phyloP scores from a whole-genome alignment of 2,888 invertebrate genomes.

The Reticulitermes lucifugus region DNA sequence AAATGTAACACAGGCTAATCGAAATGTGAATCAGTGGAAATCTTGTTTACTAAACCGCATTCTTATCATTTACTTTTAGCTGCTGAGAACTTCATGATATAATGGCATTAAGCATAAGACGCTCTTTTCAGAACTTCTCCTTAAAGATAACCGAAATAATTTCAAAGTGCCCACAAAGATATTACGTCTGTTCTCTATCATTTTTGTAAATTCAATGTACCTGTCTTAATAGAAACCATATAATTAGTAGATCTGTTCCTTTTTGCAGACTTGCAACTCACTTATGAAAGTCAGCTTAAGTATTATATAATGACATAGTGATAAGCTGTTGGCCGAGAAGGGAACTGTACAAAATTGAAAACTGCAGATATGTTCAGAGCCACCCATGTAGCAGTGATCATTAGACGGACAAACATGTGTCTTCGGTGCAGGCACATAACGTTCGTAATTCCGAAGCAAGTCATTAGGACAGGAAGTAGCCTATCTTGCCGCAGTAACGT shows the following conservation, averaged over 20 bases:
- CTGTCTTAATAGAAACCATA: no score
- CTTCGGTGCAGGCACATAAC: background rate
- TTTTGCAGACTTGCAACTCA: background rate
- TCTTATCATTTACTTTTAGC: no score
- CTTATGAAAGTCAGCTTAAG: background rate
- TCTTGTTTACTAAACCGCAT: no score
- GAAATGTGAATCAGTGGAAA: no score
- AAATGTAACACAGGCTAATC: no score
- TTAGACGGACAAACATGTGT: background rate
- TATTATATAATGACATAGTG: background rate
- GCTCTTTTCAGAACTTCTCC: no score
- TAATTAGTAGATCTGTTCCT: background rate
- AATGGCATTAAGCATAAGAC: no score
- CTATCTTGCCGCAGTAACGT: background rate
- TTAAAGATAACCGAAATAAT: no score
- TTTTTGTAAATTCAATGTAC: no score
- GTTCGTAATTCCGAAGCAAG: background rate
- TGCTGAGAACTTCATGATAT: no score
- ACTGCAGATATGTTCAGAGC: background rate
- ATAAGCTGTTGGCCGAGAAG: background rate
- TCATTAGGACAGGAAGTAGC: background rate
- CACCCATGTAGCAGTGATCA: slow-evolving; percentile 2
- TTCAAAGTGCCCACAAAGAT: no score
- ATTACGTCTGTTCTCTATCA: no score
- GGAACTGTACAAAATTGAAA: background rate